A percentile compares a stretch with the other conserved stretches of the same genome.
Conservation (phyloP, 2,888 invertebrate species). For the Xanthorhoe spadicearia region DNA sequence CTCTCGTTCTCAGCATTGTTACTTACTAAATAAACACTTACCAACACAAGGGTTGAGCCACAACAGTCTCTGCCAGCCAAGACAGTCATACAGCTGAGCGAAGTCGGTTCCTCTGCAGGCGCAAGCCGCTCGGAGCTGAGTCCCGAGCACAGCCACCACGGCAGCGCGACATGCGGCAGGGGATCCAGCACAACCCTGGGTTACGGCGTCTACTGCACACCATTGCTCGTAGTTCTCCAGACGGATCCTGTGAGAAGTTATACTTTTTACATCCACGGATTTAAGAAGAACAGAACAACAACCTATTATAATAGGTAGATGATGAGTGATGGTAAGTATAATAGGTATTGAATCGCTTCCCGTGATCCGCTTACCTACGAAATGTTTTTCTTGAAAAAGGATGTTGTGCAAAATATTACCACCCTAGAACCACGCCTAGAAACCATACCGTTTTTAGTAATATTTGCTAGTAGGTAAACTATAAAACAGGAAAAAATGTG, state of each 20-base stretch:
- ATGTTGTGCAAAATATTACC: no score
- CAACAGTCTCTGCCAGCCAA: conserved; percentile 94
- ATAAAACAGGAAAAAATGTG: no score
- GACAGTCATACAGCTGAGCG: conserved; percentile 93
- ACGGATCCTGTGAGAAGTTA: conserved; percentile 85
- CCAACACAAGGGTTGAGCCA: conserved; percentile 98
- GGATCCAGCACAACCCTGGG: conserved; percentile 94
- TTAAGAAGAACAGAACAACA: no score
- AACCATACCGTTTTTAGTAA: no score
- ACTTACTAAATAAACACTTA: conserved; percentile 81
- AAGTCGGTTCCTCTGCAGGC: conserved; percentile 95
- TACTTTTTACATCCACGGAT: background rate
- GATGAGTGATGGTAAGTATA: no score
- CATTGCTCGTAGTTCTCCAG: conserved; percentile 95
- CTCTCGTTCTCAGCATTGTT: no score
- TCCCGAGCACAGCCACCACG: conserved; percentile 94
- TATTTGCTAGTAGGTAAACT: no score
- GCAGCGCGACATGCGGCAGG: conserved; percentile 93
- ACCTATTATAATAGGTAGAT: no score
- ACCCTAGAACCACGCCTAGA: no score
- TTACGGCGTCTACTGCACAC: conserved; percentile 95
- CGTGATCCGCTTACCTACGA: no score
- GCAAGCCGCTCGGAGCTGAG: conserved; percentile 94
- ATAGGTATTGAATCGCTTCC: no score
- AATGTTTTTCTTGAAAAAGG: no score